phyloP scores from a whole-genome alignment of 92 coral and sea anemone genomes.

The Hydrozoanthus gracilis region DNA sequence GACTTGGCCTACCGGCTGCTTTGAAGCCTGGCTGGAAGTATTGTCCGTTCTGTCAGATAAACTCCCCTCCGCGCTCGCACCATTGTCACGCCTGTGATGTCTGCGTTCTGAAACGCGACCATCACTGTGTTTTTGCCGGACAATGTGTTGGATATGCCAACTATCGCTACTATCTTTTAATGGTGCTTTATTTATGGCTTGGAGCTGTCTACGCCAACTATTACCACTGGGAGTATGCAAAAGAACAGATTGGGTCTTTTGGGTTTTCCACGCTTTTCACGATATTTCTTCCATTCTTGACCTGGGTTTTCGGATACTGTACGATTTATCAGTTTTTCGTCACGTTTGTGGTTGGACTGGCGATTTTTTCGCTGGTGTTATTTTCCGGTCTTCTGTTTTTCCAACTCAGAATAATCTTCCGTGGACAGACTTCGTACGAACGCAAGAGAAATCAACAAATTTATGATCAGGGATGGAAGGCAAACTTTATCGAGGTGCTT shows the following conservation, averaged over 20 bases:
- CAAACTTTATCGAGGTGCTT: conserved; percentile 82
- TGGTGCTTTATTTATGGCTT: conserved; percentile 89
- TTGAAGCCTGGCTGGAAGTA: conserved; percentile 96
- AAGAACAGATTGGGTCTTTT: conserved; percentile 75
- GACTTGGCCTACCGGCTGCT: conserved; percentile 86
- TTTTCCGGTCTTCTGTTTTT: conserved; percentile 84
- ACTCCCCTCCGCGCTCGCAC: conserved; percentile 89
- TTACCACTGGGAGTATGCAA: conserved; percentile 88
- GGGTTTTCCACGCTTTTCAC: conserved; percentile 83
- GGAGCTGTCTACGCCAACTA: conserved; percentile 94
- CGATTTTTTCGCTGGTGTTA: conserved; percentile 79
- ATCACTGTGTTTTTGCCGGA: conserved; percentile 95
- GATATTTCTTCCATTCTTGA: conserved; percentile 84
- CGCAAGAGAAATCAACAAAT: conserved; percentile 78
- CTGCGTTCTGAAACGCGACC: conserved; percentile 92
- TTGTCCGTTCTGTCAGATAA: conserved; percentile 94
- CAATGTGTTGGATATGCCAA: conserved; percentile 93
- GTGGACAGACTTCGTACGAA: conserved; percentile 94
- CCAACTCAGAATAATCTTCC: conserved; percentile 75
- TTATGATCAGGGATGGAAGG: conserved; percentile 80
- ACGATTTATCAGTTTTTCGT: conserved; percentile 84
- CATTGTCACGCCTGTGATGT: conserved; percentile 94
- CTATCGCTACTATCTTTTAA: conserved; percentile 90
- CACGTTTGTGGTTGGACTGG: conserved; percentile 83
- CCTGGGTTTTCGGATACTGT: conserved; percentile 82